Evolutionary conservation across 2,797 vertebrate species (phyloP).

Genomic region (Lepus oiostolus): DNA sequence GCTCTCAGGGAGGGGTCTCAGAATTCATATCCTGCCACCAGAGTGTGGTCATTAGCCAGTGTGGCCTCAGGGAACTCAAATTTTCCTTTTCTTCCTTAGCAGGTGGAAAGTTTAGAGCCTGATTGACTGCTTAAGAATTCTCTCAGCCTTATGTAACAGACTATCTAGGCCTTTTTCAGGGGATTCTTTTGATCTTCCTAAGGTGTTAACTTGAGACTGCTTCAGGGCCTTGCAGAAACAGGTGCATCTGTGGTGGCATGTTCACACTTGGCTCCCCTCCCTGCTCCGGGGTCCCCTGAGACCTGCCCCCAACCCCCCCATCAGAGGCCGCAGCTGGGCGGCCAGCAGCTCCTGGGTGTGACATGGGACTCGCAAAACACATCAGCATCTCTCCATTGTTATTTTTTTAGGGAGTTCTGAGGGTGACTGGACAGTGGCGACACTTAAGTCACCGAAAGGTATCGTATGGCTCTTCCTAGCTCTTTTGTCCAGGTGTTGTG

Average conservation of each 20-base stretch:
- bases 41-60: background rate
- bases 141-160: background rate
- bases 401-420: conserved; percentile 83
- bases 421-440: conserved; percentile 80
- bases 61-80: background rate
- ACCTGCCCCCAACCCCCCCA: accelerated
- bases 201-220: background rate
- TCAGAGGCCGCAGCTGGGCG: background rate
- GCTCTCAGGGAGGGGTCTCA: background rate
- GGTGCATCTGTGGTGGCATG: background rate
- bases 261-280: background rate
- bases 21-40: background rate
- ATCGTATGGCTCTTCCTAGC: conserved; percentile 51
- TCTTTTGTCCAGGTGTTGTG: conserved; percentile 77
- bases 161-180: background rate
- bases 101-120: background rate
- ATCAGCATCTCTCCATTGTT: conserved; percentile 75
- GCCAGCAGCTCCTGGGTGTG: background rate
- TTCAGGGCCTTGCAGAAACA: background rate
- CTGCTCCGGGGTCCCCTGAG: background rate
- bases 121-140: background rate
- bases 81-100: conserved; percentile 27
- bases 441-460: conserved; percentile 82
- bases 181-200: background rate
- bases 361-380: background rate